Conservation (phyloP, 2,797 vertebrate species). For the Toxotes lorentzi region DNA sequence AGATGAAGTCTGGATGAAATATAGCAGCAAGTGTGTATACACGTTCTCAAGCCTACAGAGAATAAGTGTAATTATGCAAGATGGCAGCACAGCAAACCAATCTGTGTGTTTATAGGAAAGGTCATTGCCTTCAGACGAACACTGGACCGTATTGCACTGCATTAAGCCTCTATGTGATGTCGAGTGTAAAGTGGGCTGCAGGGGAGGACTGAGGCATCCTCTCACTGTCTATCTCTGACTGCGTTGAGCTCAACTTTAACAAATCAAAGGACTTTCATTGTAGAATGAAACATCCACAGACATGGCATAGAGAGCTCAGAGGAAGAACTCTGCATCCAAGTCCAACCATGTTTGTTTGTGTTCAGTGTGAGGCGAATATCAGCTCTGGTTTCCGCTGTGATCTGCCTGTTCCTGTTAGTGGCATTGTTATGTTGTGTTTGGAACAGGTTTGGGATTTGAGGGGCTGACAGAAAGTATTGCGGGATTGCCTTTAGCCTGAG, state of each 20-base stretch:
- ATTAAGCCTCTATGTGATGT: slow-evolving; percentile 71
- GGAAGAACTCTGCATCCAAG: slow-evolving; percentile 26
- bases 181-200: slow-evolving; percentile 70
- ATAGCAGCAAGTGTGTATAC: slow-evolving; percentile 41
- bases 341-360: slow-evolving; percentile 52
- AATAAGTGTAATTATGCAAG: slow-evolving; percentile 70
- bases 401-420: slow-evolving; percentile 53
- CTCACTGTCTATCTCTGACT: slow-evolving; percentile 22
- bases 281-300: slow-evolving; percentile 43
- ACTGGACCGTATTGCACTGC: slow-evolving; percentile 56
- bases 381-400: slow-evolving; percentile 45
- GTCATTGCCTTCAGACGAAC: slow-evolving; percentile 69
- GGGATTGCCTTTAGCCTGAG: slow-evolving; percentile 61
- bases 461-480: slow-evolving; percentile 60
- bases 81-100: slow-evolving; percentile 65
- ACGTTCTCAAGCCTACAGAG: slow-evolving; percentile 51
- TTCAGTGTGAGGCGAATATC: slow-evolving; percentile 1
- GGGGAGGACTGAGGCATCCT: slow-evolving; percentile 61
- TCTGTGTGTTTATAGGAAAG: slow-evolving; percentile 74
- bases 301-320: slow-evolving; percentile 30
- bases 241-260: slow-evolving; percentile 28
- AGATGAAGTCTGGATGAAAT: slow-evolving; percentile 54
- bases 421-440: slow-evolving; percentile 34
- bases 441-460: slow-evolving; percentile 59
- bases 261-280: slow-evolving; percentile 57